Base-by-base conservation (phyloP, 2,113 vertebrate genomes). In the Nothobranchius kuhntae region DNA sequence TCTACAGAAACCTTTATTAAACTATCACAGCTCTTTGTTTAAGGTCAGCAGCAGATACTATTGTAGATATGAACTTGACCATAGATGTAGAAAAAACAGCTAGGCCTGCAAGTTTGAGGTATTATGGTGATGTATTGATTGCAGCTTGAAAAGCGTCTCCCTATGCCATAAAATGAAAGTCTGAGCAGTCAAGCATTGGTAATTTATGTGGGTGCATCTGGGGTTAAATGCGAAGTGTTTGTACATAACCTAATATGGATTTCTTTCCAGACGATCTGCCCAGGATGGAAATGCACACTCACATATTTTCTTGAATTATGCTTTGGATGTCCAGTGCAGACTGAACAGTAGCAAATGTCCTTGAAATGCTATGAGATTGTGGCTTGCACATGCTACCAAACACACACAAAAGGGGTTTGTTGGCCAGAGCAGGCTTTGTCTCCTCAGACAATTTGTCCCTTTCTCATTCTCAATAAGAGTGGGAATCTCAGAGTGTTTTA, bases 51-150 rank as follows among this genome's bases (percentile, higher is more conserved):
- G 46, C 61, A 51, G 21, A 64, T 56, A 58, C 36, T 71, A 38
- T 4, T 30, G 30, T 30, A 30, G 30, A 56, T 62, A 17, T 12
- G 12, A 50, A 44, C 53, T 59, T 55, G 46, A 44, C 40, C 35
- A 67, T 36, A 7, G 13, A 3, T 36, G 26, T 35, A 24, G 35
- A 24, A 1, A 42, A 60, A 73, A 69, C 61, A 55, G 57, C 61
- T 47, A 77, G 77, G 59, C 46, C 35, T 24, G 57, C 61, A 86
- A 71, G 65, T 75, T 78, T 66, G 64, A 83, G 52, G 68, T 61
- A 55, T 81, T 75, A 80, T 63, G 53, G 77, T 75, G 78, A 83
- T 81, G 52, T 73, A 88, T 86, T 74, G 81, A 86, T 77, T 81
- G 14, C 42, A 48, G 48, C 40, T 60, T 48, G 40, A 77, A 68